Percentiles rank a stretch among this genome's conserved stretches.
Evolutionary conservation across 64 coral and sea anemone genomes (phyloP).

Genomic region (Anthopleura sola): DNA sequence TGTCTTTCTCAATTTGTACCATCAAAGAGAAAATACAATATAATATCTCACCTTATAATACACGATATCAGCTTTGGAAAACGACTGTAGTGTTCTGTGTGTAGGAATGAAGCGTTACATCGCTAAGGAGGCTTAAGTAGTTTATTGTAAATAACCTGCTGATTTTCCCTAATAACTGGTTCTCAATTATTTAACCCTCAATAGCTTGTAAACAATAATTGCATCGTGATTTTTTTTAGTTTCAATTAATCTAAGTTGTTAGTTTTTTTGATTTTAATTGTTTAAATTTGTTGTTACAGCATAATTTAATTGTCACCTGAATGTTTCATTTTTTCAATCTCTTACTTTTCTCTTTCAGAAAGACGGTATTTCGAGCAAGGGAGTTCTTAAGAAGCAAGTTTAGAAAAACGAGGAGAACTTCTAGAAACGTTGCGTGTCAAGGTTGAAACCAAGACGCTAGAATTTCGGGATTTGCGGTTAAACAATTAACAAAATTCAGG

Average conservation of each 20-base stretch:
- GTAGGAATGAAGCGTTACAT: background rate
- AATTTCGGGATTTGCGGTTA: background rate
- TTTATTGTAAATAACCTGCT: background rate
- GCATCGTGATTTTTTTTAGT: no score
- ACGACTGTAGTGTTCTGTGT: background rate
- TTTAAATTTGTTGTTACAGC: no score
- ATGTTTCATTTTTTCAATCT: background rate
- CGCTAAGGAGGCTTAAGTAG: background rate
- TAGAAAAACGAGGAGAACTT: background rate
- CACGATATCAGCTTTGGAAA: background rate
- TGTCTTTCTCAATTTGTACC: background rate
- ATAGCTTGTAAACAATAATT: constrained; percentile 3
- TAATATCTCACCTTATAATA: background rate
- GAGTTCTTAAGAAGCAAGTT: background rate
- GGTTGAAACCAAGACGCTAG: background rate
- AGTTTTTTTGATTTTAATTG: no score
- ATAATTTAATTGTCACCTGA: no score
- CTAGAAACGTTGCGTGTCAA: background rate
- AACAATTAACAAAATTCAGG: background rate
- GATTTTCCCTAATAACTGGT: background rate
- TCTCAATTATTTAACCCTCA: background rate
- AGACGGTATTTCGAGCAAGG: no score
- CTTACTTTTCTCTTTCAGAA: no score
- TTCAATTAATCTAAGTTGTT: background rate
- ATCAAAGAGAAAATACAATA: background rate